These are phyloP conservation scores for Stenchaetothrips biformis DNA, from an alignment of 2,888 invertebrate species.

Conservation along the genomic window DNA sequence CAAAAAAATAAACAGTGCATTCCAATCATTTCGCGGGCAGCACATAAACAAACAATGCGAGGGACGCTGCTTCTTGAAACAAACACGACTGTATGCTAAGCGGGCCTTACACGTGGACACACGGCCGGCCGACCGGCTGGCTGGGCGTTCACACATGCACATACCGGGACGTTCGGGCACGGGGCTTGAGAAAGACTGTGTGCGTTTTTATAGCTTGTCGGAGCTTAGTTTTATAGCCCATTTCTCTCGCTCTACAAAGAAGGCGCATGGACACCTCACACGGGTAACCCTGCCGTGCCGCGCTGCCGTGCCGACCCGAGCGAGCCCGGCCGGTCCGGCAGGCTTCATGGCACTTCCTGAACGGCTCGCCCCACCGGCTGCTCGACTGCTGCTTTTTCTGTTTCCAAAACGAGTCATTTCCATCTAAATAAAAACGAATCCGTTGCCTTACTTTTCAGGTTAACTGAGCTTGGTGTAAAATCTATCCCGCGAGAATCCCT, in stretches of 20 bases:
- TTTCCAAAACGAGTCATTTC: not conserved
- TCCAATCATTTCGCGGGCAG: not conserved
- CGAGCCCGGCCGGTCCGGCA: not conserved
- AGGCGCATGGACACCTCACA: not conserved
- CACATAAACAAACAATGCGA: slow-evolving; percentile 4
- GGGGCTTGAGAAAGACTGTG: not conserved
- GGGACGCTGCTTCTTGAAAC: not conserved
- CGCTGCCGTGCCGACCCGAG: not conserved
- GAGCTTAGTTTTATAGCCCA: slow-evolving; percentile 12
- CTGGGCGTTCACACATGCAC: not conserved
- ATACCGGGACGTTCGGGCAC: not conserved
- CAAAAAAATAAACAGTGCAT: not conserved
- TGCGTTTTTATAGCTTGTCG: slow-evolving; percentile 11
- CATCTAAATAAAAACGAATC: no score
- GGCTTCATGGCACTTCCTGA: not conserved
- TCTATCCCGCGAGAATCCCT: not conserved
- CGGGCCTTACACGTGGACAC: not conserved
- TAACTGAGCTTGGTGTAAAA: not conserved
- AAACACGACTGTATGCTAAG: slow-evolving; percentile 19
- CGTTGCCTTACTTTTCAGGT: not conserved
- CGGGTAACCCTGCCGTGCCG: no score
- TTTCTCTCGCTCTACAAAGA: slow-evolving; percentile 24
- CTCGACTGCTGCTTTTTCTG: not conserved
- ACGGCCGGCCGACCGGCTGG: not conserved
- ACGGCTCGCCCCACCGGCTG: not conserved